Conservation (phyloP, 2,113 vertebrate species). For the Falcunculus frontatus region DNA sequence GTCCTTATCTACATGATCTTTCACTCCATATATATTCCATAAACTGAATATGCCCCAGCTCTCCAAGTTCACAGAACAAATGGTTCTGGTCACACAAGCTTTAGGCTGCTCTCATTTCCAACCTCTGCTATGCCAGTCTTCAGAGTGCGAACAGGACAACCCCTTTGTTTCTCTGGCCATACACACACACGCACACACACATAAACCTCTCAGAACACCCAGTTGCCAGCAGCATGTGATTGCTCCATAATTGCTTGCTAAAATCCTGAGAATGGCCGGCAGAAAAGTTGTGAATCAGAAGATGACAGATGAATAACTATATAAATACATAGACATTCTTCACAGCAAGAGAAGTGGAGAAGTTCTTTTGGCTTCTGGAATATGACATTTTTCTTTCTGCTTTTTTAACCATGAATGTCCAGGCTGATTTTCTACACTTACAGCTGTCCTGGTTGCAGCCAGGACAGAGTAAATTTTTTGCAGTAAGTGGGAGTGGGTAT, state of each 20-base stretch:
- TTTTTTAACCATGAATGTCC: not conserved
- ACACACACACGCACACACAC: not conserved
- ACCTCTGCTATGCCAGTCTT: not conserved
- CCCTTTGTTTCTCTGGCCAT: not conserved
- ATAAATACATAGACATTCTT: not conserved
- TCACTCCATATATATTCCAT: not conserved
- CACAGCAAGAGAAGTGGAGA: not conserved
- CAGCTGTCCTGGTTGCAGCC: not conserved
- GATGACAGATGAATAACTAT: not conserved
- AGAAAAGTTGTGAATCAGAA: not conserved
- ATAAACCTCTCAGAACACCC: not conserved
- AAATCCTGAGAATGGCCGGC: not conserved
- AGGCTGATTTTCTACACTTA: not conserved
- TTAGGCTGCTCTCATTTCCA: not conserved
- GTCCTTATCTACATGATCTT: not conserved
- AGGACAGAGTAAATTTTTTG: not conserved
- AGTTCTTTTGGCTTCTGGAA: not conserved
- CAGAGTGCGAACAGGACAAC: not conserved
- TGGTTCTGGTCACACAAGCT: not conserved
- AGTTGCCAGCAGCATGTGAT: not conserved
- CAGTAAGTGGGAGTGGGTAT: not conserved
- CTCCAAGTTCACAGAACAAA: not conserved
- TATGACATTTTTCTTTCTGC: not conserved
- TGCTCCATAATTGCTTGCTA: not conserved
- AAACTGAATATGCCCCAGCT: not conserved